Percentiles rank a stretch among this genome's conserved stretches.
phyloP scores from a whole-genome alignment of 2,797 vertebrate genomes.

The Fundulus diaphanus region DNA sequence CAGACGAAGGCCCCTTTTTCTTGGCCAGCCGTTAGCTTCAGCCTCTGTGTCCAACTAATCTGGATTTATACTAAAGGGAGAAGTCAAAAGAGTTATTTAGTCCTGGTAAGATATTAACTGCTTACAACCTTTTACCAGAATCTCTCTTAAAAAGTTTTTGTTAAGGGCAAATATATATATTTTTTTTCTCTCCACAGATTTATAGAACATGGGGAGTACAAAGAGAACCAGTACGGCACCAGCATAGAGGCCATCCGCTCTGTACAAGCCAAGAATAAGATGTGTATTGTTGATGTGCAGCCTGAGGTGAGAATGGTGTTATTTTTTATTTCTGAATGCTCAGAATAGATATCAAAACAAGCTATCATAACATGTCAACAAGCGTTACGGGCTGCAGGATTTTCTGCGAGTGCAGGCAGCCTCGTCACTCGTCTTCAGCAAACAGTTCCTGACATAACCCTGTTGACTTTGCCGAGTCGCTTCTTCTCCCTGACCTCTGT shows the following conservation, averaged over 20 bases:
- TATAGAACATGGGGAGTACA: constrained; percentile 94
- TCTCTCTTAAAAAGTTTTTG: too few species aligned
- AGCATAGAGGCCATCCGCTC: constrained; percentile 93
- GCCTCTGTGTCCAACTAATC: background rate
- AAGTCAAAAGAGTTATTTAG: background rate
- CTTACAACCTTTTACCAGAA: background rate
- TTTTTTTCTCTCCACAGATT: constrained; percentile 79
- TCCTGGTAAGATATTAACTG: background rate
- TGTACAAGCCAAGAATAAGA: constrained; percentile 92
- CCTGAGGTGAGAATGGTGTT: constrained; percentile 85
- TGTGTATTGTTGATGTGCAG: constrained; percentile 94
- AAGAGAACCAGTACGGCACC: constrained; percentile 94
- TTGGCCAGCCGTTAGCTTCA: background rate
- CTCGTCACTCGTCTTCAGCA: background rate
- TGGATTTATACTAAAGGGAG: background rate
- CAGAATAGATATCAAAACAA: background rate
- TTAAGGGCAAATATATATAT: background rate
- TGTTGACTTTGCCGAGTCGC: background rate
- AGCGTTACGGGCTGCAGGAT: background rate
- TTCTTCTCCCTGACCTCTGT: constrained; percentile 17
- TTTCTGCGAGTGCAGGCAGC: background rate
- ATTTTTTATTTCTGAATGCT: background rate
- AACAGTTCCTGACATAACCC: background rate
- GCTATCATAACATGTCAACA: constrained; percentile 8
- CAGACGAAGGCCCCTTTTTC: background rate